Percentiles rank a stretch among this genome's conserved stretches.
Evolutionary conservation across 2,113 vertebrate species (phyloP).

Genomic region (Picathartes gymnocephalus): DNA sequence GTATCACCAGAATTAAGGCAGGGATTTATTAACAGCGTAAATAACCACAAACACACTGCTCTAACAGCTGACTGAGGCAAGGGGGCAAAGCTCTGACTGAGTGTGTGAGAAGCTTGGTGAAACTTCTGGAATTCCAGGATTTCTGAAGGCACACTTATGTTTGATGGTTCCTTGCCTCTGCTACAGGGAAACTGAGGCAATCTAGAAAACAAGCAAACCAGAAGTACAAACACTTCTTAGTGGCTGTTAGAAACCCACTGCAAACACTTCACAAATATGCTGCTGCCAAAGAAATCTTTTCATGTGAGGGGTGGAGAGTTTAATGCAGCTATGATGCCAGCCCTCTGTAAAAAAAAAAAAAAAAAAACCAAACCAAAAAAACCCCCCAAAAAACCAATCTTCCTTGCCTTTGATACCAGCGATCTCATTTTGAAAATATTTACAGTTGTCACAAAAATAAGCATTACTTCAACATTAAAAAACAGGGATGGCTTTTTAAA

Average conservation of each 20-base stretch:
- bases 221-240: neutral
- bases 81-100: neutral
- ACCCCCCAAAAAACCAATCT: neutral
- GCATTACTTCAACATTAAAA: neutral
- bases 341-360: neutral
- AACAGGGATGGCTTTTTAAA: neutral
- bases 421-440: neutral
- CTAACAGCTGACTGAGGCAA: neutral
- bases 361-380: too few relatives aligned
- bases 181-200: neutral
- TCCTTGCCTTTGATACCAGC: neutral
- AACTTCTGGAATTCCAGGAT: neutral
- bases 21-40: neutral
- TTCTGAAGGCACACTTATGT: neutral
- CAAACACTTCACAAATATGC: neutral
- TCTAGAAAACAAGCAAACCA: neutral
- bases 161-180: neutral
- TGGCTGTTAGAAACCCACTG: neutral
- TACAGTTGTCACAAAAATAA: neutral
- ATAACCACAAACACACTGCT: neutral
- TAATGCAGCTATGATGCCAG: neutral
- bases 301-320: neutral
- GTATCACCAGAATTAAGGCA: neutral
- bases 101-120: neutral
- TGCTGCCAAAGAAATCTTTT: conserved; percentile 18